Evolutionary conservation across 64 coral and sea anemone genomes (phyloP).

Genomic region (Dendrophyllia cribrosa): DNA sequence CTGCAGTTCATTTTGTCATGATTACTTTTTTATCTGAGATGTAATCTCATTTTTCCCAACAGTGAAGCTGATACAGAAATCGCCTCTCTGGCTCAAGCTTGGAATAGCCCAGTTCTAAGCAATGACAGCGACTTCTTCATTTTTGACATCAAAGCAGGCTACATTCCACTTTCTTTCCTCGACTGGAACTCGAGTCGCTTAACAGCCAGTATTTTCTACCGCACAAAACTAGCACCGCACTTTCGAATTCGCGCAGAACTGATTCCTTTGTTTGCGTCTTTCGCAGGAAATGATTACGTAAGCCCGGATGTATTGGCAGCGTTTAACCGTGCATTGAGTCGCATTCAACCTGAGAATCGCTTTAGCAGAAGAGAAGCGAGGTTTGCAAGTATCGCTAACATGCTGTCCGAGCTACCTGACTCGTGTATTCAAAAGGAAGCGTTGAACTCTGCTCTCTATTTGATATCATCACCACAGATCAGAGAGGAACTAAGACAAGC

Average conservation of each 20-base stretch:
- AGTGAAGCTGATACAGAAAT: conserved; percentile 90
- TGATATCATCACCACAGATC: neutral
- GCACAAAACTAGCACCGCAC: conserved; percentile 55
- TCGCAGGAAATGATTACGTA: conserved; percentile 85
- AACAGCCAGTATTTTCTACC: conserved; percentile 54
- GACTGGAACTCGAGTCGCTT: conserved; percentile 43
- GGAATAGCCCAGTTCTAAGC: conserved; percentile 75
- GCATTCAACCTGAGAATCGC: neutral
- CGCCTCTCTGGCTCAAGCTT: conserved; percentile 69
- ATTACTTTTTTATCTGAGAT: neutral
- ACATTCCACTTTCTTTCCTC: conserved; percentile 69
- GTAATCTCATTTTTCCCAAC: conserved; percentile 28
- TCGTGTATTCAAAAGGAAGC: conserved; percentile 35
- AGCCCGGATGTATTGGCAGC: conserved; percentile 35
- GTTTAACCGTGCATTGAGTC: conserved; percentile 53
- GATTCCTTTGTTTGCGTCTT: conserved; percentile 81
- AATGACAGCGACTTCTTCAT: conserved; percentile 93
- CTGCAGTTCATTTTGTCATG: too few species aligned
- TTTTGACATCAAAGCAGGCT: conserved; percentile 81
- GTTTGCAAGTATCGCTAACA: conserved; percentile 41
- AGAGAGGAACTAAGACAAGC: conserved; percentile 34
- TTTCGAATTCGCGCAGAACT: conserved; percentile 69
- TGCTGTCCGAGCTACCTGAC: conserved; percentile 41
- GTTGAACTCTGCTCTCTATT: conserved; percentile 32
- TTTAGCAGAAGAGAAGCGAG: conserved; percentile 38